These are phyloP conservation scores for Melanotaenia maccullochi DNA, from an alignment of 2,797 vertebrate genomes.

Conservation along the genomic window DNA sequence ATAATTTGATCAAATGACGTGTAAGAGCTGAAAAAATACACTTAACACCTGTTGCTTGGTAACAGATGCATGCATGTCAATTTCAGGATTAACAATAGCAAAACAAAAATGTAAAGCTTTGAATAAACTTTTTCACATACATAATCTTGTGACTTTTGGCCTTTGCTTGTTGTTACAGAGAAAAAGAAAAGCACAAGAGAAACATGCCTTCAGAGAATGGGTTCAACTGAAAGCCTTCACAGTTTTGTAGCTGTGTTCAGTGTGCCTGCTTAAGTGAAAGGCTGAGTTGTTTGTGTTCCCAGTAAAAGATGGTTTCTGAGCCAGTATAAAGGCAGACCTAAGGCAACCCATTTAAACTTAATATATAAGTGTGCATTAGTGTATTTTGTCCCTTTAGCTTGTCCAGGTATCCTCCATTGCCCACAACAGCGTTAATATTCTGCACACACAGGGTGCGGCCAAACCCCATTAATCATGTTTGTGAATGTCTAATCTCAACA, in stretches of 20 bases:
- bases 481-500: slow-evolving; percentile 86
- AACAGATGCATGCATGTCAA: slow-evolving; percentile 62
- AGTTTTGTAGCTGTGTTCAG: slow-evolving; percentile 21
- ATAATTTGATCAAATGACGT: slow-evolving; percentile 36
- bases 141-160: slow-evolving; percentile 6
- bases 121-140: slow-evolving; percentile 27
- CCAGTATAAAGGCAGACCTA: slow-evolving; percentile 25
- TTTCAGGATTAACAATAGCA: slow-evolving; percentile 50
- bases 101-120: slow-evolving; percentile 29
- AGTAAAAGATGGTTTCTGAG: slow-evolving; percentile 40
- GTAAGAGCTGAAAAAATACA: slow-evolving; percentile 40
- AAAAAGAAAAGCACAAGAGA: background rate
- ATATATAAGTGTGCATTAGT: slow-evolving; percentile 33
- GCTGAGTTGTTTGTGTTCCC: slow-evolving; percentile 26
- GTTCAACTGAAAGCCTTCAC: slow-evolving; percentile 19
- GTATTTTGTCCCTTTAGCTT: slow-evolving; percentile 39
- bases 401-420: slow-evolving; percentile 65
- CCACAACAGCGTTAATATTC: slow-evolving; percentile 81
- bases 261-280: slow-evolving; percentile 26
- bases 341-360: slow-evolving; percentile 45
- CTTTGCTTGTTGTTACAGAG: slow-evolving; percentile 1
- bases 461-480: slow-evolving; percentile 86
- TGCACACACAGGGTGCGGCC: slow-evolving; percentile 73
- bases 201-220: slow-evolving; percentile 5
- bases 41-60: slow-evolving; percentile 72